These are phyloP conservation scores for Atethmia centrago DNA, from an alignment of 2,888 invertebrate genomes.

Conservation along the genomic window DNA sequence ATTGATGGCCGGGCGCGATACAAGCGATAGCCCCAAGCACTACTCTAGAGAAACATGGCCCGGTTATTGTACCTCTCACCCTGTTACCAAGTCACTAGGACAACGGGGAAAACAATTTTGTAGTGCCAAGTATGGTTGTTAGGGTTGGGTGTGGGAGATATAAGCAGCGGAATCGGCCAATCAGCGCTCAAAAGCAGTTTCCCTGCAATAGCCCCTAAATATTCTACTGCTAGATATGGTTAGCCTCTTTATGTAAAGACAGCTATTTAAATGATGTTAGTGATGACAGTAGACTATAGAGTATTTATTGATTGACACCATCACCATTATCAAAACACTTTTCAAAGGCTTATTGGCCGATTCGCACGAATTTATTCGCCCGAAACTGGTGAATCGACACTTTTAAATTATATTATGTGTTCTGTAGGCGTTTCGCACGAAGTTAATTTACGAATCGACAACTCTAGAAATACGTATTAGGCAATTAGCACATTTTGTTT, in stretches of 20 bases:
- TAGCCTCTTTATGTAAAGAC: neutral
- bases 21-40: constrained; percentile 68
- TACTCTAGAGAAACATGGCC: constrained; percentile 38
- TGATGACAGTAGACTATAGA: neutral
- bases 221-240: neutral
- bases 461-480: too few species aligned
- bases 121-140: constrained; percentile 18
- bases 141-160: neutral
- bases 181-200: neutral
- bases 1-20: constrained; percentile 79
- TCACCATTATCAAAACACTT: neutral
- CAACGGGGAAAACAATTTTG: constrained; percentile 37
- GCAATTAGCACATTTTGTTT: too few species aligned
- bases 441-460: too few species aligned
- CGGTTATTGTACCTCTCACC: constrained; percentile 49
- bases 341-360: neutral
- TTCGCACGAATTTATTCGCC: too few species aligned
- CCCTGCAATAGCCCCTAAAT: neutral
- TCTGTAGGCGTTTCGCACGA: too few species aligned
- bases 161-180: neutral
- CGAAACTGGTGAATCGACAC: too few species aligned
- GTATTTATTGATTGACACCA: neutral
- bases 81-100: constrained; percentile 46
- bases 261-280: neutral
- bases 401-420: too few species aligned